A percentile compares a stretch with the other conserved stretches of the same genome.
These are phyloP conservation scores for Morus bassanus DNA, from an alignment of 2,797 vertebrate species.

Conservation along the genomic window DNA sequence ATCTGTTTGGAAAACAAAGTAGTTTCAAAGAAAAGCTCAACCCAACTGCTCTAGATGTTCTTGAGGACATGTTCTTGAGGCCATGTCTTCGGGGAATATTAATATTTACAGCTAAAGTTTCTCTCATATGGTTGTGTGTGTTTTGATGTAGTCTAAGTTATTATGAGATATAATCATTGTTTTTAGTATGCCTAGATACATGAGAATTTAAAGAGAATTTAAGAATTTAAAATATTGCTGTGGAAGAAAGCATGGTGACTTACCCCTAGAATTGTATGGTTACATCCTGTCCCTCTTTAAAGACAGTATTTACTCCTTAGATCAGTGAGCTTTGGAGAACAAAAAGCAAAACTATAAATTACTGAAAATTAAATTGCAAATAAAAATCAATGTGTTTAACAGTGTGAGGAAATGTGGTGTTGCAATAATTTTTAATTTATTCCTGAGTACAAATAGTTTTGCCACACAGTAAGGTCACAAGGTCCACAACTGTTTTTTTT, in stretches of 20 bases:
- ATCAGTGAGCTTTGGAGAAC: neutral
- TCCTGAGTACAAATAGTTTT: neutral
- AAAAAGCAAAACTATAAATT: neutral
- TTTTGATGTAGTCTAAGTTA: neutral
- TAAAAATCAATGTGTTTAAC: neutral
- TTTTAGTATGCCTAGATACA: neutral
- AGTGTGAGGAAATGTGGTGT: neutral
- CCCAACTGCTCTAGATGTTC: neutral
- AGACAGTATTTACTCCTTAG: neutral
- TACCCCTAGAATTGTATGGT: neutral
- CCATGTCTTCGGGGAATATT: neutral
- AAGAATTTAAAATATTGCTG: neutral
- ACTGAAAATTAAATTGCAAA: constrained; percentile 8
- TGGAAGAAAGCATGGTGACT: neutral
- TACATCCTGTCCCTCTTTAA: neutral
- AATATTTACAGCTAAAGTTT: neutral
- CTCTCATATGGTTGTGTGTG: neutral
- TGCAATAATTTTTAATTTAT: neutral
- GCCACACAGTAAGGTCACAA: neutral
- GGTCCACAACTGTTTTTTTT: neutral
- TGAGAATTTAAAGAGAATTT: neutral
- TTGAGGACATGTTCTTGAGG: neutral
- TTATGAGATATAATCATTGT: neutral
- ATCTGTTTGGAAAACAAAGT: neutral
- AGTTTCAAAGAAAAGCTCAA: neutral